Percentiles rank a stretch among this genome's conserved stretches.
Conservation (phyloP, 1,140 invertebrate species). For the Neomicropteryx cornuta region DNA sequence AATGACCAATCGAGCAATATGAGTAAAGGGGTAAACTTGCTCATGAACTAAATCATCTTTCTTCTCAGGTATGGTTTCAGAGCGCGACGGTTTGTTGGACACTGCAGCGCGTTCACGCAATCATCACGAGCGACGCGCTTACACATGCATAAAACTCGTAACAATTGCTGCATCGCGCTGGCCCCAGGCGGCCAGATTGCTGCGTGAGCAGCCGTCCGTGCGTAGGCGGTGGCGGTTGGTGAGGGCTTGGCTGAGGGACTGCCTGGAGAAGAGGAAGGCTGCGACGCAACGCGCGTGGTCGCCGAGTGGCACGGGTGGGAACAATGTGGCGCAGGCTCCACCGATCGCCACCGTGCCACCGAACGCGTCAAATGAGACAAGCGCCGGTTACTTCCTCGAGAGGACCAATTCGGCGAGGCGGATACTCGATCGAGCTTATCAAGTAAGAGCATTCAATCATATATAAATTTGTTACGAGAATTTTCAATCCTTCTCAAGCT, state of each 20-base stretch:
- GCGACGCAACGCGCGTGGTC: not conserved
- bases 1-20: no score
- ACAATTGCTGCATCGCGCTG: conserved; percentile 83
- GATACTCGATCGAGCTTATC: no score
- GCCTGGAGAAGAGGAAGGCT: conserved; percentile 57
- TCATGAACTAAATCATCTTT: no score
- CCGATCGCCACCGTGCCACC: conserved; percentile 44
- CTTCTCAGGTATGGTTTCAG: conserved; percentile 83
- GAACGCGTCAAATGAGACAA: conserved; percentile 86
- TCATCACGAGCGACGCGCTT: conserved; percentile 92
- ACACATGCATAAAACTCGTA: conserved; percentile 94
- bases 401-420: conserved; percentile 86
- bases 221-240: conserved; percentile 79
- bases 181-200: conserved; percentile 57
- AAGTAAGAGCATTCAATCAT: no score
- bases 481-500: no score
- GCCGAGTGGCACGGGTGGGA: no score
- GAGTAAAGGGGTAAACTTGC: no score
- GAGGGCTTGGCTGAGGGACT: conserved; percentile 91
- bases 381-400: conserved; percentile 91
- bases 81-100: conserved; percentile 86
- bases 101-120: conserved; percentile 85
- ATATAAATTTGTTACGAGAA: no score
- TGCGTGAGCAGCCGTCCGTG: conserved; percentile 65
- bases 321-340: not conserved